Evolutionary conservation across 2,113 vertebrate genomes (phyloP).

Genomic region (Apodemus sylvaticus): DNA sequence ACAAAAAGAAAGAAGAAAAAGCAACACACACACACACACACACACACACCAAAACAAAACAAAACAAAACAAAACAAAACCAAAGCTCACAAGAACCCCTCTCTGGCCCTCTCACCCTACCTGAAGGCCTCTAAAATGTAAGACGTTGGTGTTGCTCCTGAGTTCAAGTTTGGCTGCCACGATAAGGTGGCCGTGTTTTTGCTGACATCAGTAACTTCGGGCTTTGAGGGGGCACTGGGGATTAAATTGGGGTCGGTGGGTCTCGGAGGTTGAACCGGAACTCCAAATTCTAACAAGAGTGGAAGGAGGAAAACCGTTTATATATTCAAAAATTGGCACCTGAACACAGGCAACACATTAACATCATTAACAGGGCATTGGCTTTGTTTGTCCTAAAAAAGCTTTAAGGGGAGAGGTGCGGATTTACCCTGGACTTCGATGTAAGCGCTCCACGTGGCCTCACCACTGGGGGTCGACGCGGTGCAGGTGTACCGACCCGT

Average conservation of each 20-base stretch:
- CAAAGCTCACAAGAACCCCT: neutral
- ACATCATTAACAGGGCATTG: neutral
- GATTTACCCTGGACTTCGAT: conserved; percentile 96
- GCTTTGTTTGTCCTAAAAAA: conserved; percentile 34
- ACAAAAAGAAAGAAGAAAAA: neutral
- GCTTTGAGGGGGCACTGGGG: conserved; percentile 96
- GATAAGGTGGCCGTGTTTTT: conserved; percentile 94
- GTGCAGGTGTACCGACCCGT: conserved; percentile 96
- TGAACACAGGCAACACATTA: neutral
- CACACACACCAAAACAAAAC: too few species aligned
- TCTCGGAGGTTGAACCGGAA: conserved; percentile 94
- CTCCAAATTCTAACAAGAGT: conserved; percentile 92
- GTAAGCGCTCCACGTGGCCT: conserved; percentile 96
- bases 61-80: neutral
- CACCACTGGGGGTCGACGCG: conserved; percentile 96
- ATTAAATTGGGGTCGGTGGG: conserved; percentile 98
- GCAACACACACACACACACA: too few species aligned
- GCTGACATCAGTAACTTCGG: conserved; percentile 95
- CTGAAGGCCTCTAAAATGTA: conserved; percentile 99
- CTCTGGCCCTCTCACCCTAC: conserved; percentile 79
- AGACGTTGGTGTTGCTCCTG: conserved; percentile 98
- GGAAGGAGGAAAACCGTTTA: neutral
- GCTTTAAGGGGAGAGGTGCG: neutral
- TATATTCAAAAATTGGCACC: conserved; percentile 4
- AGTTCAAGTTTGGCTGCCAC: conserved; percentile 96